Percentiles rank a stretch among this genome's conserved stretches.
Conservation (phyloP, 1,140 invertebrate genomes). For the Magallana gigas region DNA sequence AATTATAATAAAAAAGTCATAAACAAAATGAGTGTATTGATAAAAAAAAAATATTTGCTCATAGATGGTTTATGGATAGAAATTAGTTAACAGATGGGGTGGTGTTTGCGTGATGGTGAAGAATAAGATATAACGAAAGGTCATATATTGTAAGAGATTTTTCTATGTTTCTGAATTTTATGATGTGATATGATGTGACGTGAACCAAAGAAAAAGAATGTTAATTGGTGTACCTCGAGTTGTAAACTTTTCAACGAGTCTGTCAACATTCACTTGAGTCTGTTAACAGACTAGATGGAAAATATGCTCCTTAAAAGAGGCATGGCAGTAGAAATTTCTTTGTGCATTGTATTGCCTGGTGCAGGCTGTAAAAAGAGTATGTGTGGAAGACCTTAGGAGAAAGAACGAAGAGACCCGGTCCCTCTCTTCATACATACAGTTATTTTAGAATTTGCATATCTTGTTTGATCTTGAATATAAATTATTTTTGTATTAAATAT, state of each 20-base stretch:
- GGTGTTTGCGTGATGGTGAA: background rate
- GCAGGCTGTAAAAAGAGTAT: conserved; percentile 14
- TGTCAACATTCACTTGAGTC: background rate
- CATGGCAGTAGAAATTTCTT: background rate
- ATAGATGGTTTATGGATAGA: background rate
- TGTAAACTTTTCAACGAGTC: conserved; percentile 21
- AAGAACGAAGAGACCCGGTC: background rate
- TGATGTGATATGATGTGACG: conserved; percentile 2
- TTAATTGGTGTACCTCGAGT: conserved; percentile 16
- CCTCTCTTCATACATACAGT: conserved; percentile 22
- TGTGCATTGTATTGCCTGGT: background rate
- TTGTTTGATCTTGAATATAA: conserved; percentile 37
- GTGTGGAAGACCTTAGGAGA: background rate
- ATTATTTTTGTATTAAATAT: conserved; percentile 34
- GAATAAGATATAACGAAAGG: background rate
- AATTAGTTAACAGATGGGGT: background rate
- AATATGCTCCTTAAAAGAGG: too few relatives aligned
- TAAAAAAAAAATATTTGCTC: background rate
- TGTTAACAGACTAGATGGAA: too few relatives aligned
- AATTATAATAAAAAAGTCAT: conserved; percentile 31
- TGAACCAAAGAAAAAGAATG: conserved; percentile 29
- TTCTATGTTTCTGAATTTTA: background rate
- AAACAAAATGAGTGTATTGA: background rate
- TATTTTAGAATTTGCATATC: conserved; percentile 28
- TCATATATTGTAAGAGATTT: background rate